These are phyloP conservation scores for Copsychus sechellarum DNA, from an alignment of 2,113 vertebrate species.

Conservation along the genomic window DNA sequence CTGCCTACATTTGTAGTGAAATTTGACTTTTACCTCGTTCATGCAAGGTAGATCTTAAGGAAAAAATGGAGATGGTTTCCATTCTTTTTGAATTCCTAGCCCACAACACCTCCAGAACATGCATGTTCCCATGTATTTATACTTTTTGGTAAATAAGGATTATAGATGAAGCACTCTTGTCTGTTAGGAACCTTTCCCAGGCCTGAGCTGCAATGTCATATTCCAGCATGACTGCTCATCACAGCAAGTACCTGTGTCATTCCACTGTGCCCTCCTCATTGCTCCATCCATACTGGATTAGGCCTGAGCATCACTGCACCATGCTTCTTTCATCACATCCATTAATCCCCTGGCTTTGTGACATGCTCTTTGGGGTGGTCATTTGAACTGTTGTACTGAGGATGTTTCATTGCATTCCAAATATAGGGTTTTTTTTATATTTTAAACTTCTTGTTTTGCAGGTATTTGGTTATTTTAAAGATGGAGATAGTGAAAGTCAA, in stretches of 20 bases:
- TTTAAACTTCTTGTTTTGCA: not conserved
- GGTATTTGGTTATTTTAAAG: not conserved
- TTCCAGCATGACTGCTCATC: constrained; percentile 58
- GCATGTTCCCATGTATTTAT: not conserved
- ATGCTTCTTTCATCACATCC: constrained; percentile 24
- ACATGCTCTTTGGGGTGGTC: not conserved
- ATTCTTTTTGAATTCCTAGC: not conserved
- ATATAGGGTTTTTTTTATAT: not conserved
- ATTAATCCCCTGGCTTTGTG: not conserved
- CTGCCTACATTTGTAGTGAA: not conserved
- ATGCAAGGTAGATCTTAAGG: not conserved
- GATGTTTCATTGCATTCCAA: not conserved
- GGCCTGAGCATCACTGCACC: constrained; percentile 7
- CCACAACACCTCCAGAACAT: not conserved
- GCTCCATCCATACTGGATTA: not conserved
- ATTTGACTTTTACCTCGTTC: not conserved
- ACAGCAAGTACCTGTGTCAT: not conserved
- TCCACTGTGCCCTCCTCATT: not conserved
- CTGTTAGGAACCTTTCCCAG: not conserved
- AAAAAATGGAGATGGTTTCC: not conserved
- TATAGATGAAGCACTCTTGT: constrained; percentile 65
- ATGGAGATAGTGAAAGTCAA: not conserved
- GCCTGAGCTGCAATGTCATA: not conserved
- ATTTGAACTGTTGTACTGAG: not conserved
- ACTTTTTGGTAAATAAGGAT: constrained; percentile 50